Evolutionary conservation across 2,888 invertebrate species (phyloP), one percentile per base, ranked within the genome.

Genomic region (Halictus quadricinctus): DNA sequence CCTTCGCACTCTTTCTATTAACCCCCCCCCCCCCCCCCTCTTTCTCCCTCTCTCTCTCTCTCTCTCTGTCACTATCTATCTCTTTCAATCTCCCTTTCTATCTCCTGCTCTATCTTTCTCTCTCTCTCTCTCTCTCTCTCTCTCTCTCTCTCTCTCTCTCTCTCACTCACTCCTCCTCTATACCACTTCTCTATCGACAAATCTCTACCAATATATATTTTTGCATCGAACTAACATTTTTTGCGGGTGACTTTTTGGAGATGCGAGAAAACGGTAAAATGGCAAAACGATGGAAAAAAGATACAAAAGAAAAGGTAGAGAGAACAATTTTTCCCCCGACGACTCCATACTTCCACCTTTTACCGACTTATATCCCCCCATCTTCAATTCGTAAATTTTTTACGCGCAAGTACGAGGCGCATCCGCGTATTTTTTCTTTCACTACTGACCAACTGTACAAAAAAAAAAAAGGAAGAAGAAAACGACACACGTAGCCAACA

Each of bases 211-310:
- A 78, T 70, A 83, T 41, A 79, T 77, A 64, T 90, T 89, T 88
- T 89, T 86, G 41, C 75, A 79, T 80, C 86, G 87, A 91, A 81
- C 88, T 81, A 80, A 84, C 84, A 80, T 90, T 90, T 91, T 92
- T 92, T 90, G 87, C 88, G 89, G 89, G 88, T 89, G 88, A 90
- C 90, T 91, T 90, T 89, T 91, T 90, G 86, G 88, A 86, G 81
- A 85, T 87, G 91, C 88, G 60, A 79, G 69, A 69, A 64, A 82
- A 50, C 21, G 12, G 50, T 50, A 43, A n/a, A n/a, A 41, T 2
- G 18, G 21, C 18, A 60, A 36, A 36, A 73, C 66, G 29, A n/a
- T 43, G 43, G 48, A 18, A 10, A 29, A 50, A 13, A 69, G 29
- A 48, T 41, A 7, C 8, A 18, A 66, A 21, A 50, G 25, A 13